These are phyloP conservation scores for Punctoribates punctum DNA, from an alignment of 2,888 invertebrate genomes.

Conservation along the genomic window DNA sequence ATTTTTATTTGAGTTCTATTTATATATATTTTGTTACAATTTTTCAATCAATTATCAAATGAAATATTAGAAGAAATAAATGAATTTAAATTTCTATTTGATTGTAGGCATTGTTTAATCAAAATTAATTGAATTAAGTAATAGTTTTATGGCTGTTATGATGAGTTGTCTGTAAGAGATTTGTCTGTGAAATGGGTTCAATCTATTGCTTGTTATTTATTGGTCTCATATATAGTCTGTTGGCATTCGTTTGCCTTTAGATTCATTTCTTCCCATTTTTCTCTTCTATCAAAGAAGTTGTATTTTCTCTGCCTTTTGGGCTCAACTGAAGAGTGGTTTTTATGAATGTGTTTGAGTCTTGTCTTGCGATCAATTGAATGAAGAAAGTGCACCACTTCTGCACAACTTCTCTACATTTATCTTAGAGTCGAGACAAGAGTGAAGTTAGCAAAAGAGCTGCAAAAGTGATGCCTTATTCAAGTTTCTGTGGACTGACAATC, in stretches of 20 bases:
- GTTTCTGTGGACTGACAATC: background rate
- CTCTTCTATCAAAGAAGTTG: background rate
- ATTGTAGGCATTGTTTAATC: no score
- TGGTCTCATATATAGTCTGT: constrained; percentile 22
- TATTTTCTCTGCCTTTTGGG: background rate
- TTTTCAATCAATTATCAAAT: no score
- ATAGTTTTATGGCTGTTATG: background rate
- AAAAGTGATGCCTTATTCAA: constrained; percentile 7
- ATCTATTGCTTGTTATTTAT: constrained; percentile 12
- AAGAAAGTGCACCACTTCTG: constrained; percentile 28
- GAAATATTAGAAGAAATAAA: no score
- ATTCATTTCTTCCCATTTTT: constrained; percentile 23
- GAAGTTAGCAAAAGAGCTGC: constrained; percentile 2
- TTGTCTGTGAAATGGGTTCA: background rate
- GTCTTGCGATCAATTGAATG: constrained; percentile 29
- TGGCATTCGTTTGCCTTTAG: background rate
- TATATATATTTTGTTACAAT: no score
- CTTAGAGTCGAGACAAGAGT: constrained; percentile 23
- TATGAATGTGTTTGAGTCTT: constrained; percentile 30
- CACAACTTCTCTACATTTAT: constrained; percentile 24
- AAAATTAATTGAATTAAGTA: no score
- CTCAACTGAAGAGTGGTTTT: constrained; percentile 29
- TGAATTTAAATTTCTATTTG: no score
- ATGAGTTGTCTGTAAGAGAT: background rate
- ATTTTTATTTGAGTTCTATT: no score